Evolutionary conservation across 2,113 vertebrate genomes (phyloP).

Genomic region (Phalacrocorax brasilianus): DNA sequence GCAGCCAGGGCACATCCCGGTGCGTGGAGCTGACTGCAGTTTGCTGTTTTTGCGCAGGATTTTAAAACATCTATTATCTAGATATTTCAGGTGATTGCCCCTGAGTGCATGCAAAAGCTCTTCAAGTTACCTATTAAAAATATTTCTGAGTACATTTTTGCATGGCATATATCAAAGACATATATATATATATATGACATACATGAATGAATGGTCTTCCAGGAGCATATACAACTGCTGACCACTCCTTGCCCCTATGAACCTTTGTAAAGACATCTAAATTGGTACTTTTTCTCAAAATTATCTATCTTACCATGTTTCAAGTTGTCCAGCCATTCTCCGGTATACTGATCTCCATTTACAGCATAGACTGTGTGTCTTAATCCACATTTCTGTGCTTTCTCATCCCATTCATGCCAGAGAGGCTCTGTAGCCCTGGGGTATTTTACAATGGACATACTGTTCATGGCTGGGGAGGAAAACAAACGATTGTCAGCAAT

Average conservation of each 20-base stretch:
- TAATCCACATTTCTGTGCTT: slow-evolving; percentile 81
- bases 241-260: background rate
- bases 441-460: slow-evolving; percentile 80
- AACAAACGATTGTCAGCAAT: background rate
- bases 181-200: background rate
- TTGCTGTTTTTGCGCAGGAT: background rate
- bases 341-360: slow-evolving; percentile 83
- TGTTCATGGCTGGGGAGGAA: background rate
- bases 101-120: background rate
- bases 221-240: background rate
- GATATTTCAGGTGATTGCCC: background rate
- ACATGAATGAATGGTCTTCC: background rate
- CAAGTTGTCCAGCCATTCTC: slow-evolving; percentile 87
- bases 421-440: slow-evolving; percentile 18
- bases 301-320: slow-evolving; percentile 82
- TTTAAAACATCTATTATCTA: background rate
- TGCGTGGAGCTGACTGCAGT: background rate
- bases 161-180: background rate
- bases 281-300: background rate
- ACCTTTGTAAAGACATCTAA: background rate
- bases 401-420: slow-evolving; percentile 78
- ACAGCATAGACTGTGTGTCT: slow-evolving; percentile 75
- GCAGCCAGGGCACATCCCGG: background rate
- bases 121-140: background rate
- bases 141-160: background rate